phyloP scores from a whole-genome alignment of 2,888 invertebrate genomes.

The Junonia oenone region DNA sequence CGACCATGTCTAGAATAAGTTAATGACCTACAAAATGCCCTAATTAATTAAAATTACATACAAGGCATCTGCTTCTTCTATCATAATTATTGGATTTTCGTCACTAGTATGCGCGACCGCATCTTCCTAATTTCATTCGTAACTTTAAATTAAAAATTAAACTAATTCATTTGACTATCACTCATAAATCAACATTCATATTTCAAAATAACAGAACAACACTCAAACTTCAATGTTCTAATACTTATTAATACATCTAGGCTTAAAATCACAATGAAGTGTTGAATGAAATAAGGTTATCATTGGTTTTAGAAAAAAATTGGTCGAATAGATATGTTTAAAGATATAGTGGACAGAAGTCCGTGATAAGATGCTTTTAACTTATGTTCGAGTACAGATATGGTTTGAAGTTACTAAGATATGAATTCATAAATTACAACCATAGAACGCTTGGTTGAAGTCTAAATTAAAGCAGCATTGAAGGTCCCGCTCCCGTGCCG shows the following conservation, averaged over 20 bases:
- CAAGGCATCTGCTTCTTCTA: conserved; percentile 70
- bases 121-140: conserved; percentile 75
- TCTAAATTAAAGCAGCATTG: conserved; percentile 49
- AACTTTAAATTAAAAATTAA: conserved; percentile 72
- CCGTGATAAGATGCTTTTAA: conserved; percentile 50
- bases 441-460: conserved; percentile 54
- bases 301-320: conserved; percentile 70
- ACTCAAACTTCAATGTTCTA: conserved; percentile 71
- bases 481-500: conserved; percentile 68
- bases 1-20: conserved; percentile 73
- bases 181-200: conserved; percentile 64
- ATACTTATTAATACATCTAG: conserved; percentile 79
- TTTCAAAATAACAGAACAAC: conserved; percentile 52
- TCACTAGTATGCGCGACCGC: conserved; percentile 79
- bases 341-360: conserved; percentile 52
- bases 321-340: conserved; percentile 76
- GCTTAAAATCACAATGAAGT: conserved; percentile 73
- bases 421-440: conserved; percentile 61
- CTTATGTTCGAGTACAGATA: conserved; percentile 60
- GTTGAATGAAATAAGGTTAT: conserved; percentile 64
- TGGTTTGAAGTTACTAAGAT: conserved; percentile 41
- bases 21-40: conserved; percentile 76
- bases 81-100: conserved; percentile 79
- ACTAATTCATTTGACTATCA: conserved; percentile 77
- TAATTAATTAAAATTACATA: conserved; percentile 72